A percentile compares a stretch with the other conserved stretches of the same genome.
Evolutionary conservation across 2,797 vertebrate genomes (phyloP).

Genomic region (Remorina albescens): DNA sequence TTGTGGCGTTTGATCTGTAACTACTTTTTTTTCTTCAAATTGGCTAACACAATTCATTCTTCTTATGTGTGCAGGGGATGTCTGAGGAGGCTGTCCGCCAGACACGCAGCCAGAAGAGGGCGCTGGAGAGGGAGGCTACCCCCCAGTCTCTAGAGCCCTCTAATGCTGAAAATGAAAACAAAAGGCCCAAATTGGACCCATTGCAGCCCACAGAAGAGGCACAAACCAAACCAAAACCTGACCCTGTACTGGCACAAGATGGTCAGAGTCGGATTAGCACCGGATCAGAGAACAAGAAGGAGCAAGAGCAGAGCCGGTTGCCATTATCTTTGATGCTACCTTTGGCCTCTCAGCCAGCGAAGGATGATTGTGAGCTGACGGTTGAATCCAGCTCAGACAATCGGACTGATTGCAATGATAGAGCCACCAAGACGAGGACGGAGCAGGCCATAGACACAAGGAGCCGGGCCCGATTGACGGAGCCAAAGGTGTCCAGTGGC

Average conservation of each 20-base stretch:
- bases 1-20: not conserved
- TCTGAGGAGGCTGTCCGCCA: conserved; percentile 93
- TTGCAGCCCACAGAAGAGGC: conserved; percentile 55
- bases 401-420: conserved; percentile 67
- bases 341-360: conserved; percentile 37
- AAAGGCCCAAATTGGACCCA: conserved; percentile 90
- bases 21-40: not conserved
- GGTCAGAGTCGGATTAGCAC: conserved; percentile 37
- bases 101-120: conserved; percentile 96
- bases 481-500: conserved; percentile 71
- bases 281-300: conserved; percentile 34
- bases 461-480: conserved; percentile 39
- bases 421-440: conserved; percentile 35
- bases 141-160: conserved; percentile 82
- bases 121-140: conserved; percentile 86
- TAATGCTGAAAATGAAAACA: conserved; percentile 86
- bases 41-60: conserved; percentile 21
- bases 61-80: conserved; percentile 84
- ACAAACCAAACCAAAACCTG: conserved; percentile 38
- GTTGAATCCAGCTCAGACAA: conserved; percentile 66
- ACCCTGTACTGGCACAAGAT: conserved; percentile 44
- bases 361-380: conserved; percentile 56
- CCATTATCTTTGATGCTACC: conserved; percentile 58
- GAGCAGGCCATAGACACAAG: conserved; percentile 71
- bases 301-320: conserved; percentile 40